Evolutionary conservation across 2,797 vertebrate genomes (phyloP).

Genomic region (Rhynchonycteris naso): DNA sequence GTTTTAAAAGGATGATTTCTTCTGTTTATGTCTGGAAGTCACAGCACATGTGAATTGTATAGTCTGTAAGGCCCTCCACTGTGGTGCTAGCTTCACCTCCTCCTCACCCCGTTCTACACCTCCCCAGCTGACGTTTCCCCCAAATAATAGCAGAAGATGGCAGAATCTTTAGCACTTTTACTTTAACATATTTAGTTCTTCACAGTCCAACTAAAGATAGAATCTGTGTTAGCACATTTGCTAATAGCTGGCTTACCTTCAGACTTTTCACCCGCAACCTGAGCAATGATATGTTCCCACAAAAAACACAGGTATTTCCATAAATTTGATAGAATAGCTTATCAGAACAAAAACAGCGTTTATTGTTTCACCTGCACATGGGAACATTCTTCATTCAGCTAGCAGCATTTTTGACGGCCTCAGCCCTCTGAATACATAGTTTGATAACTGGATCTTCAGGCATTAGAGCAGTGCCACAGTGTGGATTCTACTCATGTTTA

Average conservation of each 20-base stretch:
- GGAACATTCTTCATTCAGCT: background rate
- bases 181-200: conserved; percentile 32
- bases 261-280: background rate
- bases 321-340: background rate
- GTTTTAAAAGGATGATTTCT: background rate
- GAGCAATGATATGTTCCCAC: background rate
- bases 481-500: background rate
- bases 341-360: background rate
- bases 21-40: background rate
- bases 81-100: background rate
- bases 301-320: background rate
- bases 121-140: background rate
- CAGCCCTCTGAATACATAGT: background rate
- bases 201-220: conserved; percentile 66
- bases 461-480: background rate
- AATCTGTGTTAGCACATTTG: background rate
- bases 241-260: conserved; percentile 19
- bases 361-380: background rate
- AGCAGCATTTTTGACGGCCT: background rate
- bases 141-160: background rate
- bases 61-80: background rate
- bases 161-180: background rate
- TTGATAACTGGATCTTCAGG: background rate
- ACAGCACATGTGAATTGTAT: background rate
- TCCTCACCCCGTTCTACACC: background rate